Evolutionary conservation across 2,797 vertebrate genomes (phyloP).

Genomic region (Epinephelus malabaricus): DNA sequence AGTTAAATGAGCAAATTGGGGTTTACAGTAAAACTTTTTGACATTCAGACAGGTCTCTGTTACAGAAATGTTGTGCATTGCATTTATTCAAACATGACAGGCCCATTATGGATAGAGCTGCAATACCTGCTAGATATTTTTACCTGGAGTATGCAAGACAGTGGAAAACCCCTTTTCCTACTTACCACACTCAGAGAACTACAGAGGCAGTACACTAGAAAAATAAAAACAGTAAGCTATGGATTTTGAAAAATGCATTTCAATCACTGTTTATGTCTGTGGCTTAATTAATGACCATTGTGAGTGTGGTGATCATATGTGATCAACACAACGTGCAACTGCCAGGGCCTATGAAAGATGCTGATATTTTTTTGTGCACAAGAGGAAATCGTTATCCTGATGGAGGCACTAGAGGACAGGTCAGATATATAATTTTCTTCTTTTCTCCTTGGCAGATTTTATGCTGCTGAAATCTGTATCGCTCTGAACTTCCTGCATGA

Average conservation of each 20-base stretch:
- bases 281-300: not conserved
- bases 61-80: not conserved
- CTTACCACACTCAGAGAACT: not conserved
- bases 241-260: not conserved
- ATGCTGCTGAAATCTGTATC: constrained; percentile 98
- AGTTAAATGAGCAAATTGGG: too few species aligned
- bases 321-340: not conserved
- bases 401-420: not conserved
- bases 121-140: not conserved
- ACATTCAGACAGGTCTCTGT: not conserved
- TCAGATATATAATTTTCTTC: constrained; percentile 3
- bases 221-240: not conserved
- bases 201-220: not conserved
- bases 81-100: not conserved
- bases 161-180: not conserved
- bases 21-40: not conserved
- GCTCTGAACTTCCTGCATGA: constrained; percentile 98
- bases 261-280: not conserved
- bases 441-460: constrained; percentile 88
- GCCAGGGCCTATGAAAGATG: not conserved
- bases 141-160: not conserved
- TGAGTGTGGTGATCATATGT: not conserved
- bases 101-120: not conserved
- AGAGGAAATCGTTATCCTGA: not conserved
- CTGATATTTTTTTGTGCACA: not conserved